Conservation (phyloP, 2,888 invertebrate genomes). For the Yponomeuta evonymella region DNA sequence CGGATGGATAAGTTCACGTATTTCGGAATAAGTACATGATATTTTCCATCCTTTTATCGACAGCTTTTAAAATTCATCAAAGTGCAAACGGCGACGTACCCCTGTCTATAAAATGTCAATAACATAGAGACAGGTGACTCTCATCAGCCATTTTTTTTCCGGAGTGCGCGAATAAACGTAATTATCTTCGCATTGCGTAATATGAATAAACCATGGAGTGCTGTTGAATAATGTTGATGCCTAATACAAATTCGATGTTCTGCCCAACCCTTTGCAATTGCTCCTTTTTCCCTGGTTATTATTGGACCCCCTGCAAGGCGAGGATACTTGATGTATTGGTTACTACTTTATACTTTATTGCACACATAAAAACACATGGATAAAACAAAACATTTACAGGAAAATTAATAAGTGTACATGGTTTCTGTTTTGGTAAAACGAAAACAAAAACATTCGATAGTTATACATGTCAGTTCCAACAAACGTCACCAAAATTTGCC, state of each 20-base stretch:
- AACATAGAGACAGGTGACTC: conserved; percentile 19
- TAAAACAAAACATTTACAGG: no score
- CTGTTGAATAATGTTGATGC: background rate
- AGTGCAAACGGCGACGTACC: conserved; percentile 10
- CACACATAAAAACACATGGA: no score
- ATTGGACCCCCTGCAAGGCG: background rate
- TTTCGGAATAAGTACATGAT: background rate
- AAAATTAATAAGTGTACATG: no score
- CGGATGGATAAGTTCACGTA: background rate
- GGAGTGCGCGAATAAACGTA: conserved; percentile 3
- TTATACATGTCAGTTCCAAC: background rate
- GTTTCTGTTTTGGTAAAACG: no score
- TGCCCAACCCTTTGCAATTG: background rate
- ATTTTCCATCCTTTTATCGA: background rate
- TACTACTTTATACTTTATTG: no score
- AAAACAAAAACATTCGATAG: background rate
- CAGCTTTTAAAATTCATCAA: conserved; percentile 18
- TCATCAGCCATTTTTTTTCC: conserved; percentile 3
- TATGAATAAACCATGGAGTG: conserved; percentile 12
- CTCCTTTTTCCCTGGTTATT: background rate
- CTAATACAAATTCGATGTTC: background rate
- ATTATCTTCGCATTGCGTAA: conserved; percentile 10
- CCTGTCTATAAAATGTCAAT: conserved; percentile 21
- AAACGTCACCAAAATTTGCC: background rate
- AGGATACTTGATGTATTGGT: background rate